Evolutionary conservation across 2,113 vertebrate genomes (phyloP), one percentile per base, ranked within the genome.

Genomic region (Spea bombifrons): DNA sequence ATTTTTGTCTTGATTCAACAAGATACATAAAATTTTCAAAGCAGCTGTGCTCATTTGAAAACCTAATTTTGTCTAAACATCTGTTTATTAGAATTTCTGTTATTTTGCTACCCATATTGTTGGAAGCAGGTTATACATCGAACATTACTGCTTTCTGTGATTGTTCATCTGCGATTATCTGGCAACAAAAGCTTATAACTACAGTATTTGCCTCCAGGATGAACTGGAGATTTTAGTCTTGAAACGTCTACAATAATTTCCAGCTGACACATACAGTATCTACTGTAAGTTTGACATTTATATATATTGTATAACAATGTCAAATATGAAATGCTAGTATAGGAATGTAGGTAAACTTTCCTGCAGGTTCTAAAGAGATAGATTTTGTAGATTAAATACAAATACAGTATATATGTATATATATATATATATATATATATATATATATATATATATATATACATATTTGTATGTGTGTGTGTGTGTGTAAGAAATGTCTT

Each of bases 41-140:
- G 69, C 76, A 79, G 76, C 76, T 79, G 76, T 79, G 61, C 70
- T 79, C 76, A 79, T 79, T 79, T 79, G 61, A 79, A 73, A 79
- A 79, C 15, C 70, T 73, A 73, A 79, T 79, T 79, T 72, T 73
- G 61, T 55, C 69, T 57, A 79, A 79, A 73, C 76, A 79, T 79
- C 76, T 79, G 76, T 73, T 73, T 79, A 79, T 66, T 79, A 79
- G 70, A 79, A 73, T 66, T 49, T 66, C 50, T 66, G 15, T 4
- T 49, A 47, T 70, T 4, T 63, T 66, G 48, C 2, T 52, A 65
- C 46, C 59, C 47, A 49, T 72, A 71, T 72, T 72, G 47, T 66
- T 57, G 70, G 52, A 73, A 71, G 49, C 69, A 79, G 76, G 76
- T 73, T 79, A 79, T 73, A 72, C n/a, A 71, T 66, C 72, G 49